These are phyloP conservation scores for Gephyroberyx darwinii DNA, from an alignment of 2,797 vertebrate species.

Conservation along the genomic window DNA sequence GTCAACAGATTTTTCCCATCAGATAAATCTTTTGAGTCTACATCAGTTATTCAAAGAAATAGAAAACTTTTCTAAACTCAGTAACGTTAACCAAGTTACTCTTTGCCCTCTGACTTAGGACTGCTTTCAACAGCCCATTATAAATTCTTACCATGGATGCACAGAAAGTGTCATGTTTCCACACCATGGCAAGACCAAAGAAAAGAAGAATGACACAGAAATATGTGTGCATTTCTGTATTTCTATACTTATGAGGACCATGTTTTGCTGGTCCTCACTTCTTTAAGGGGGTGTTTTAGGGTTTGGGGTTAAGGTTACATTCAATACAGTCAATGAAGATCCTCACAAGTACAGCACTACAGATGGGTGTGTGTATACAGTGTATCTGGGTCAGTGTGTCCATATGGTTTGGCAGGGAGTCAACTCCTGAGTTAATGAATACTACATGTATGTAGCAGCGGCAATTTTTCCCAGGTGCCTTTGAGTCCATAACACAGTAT, in stretches of 20 bases:
- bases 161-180: slow-evolving; percentile 33
- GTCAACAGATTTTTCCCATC: neutral
- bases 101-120: slow-evolving; percentile 5
- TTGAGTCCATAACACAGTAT: neutral
- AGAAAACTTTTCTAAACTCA: neutral
- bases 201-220: neutral
- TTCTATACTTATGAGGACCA: neutral
- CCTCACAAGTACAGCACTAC: too few species aligned
- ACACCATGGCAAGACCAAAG: neutral
- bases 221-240: neutral
- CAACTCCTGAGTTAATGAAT: slow-evolving; percentile 39
- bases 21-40: neutral
- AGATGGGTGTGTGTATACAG: slow-evolving; percentile 3
- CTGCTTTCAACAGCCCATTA: slow-evolving; percentile 2
- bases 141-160: slow-evolving; percentile 36
- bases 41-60: neutral
- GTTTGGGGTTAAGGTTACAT: too few species aligned
- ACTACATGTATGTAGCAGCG: slow-evolving; percentile 21
- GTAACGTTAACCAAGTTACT: neutral
- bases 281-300: too few species aligned
- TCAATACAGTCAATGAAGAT: neutral
- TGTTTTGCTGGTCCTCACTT: too few species aligned
- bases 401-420: slow-evolving; percentile 27
- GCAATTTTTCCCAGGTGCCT: slow-evolving; percentile 12
- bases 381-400: slow-evolving; percentile 36